phyloP scores from a whole-genome alignment of 2,797 vertebrate genomes.

The Xenentodon cancila region DNA sequence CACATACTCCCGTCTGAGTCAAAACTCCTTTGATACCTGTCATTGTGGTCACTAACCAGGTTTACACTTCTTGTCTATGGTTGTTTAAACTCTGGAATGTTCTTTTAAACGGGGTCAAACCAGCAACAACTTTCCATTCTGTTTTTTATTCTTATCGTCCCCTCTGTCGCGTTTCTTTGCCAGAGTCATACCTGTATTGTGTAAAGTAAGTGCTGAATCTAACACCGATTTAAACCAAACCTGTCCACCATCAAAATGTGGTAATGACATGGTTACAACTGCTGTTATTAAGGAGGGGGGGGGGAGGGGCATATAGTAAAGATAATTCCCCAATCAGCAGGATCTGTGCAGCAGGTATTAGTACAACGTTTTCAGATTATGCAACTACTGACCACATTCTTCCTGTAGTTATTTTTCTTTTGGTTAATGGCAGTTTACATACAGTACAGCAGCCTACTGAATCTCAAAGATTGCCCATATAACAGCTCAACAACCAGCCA shows the following conservation, averaged over 20 bases:
- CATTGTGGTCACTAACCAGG: too few species aligned
- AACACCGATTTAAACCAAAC: slow-evolving; percentile 40
- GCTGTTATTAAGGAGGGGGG: slow-evolving; percentile 34
- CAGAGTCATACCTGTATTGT: slow-evolving; percentile 44
- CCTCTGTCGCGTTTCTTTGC: slow-evolving; percentile 36
- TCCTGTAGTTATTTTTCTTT: slow-evolving; percentile 37
- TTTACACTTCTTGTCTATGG: too few species aligned
- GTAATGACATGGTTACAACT: slow-evolving; percentile 55
- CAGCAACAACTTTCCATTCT: slow-evolving; percentile 16
- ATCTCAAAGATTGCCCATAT: slow-evolving; percentile 47
- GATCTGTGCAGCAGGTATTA: slow-evolving; percentile 69
- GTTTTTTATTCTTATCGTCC: slow-evolving; percentile 5
- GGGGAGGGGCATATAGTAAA: slow-evolving; percentile 45
- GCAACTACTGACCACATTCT: slow-evolving; percentile 64
- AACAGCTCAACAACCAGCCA: slow-evolving; percentile 48
- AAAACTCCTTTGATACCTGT: too few species aligned
- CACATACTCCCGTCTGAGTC: too few species aligned
- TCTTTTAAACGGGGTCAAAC: slow-evolving; percentile 38
- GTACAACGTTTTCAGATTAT: slow-evolving; percentile 43
- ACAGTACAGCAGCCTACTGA: slow-evolving; percentile 65
- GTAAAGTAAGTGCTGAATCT: slow-evolving; percentile 38
- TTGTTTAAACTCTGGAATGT: too few species aligned
- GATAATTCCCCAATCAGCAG: slow-evolving; percentile 56
- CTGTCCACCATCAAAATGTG: slow-evolving; percentile 68
- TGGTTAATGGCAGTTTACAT: slow-evolving; percentile 61